Evolutionary conservation across 2,888 invertebrate genomes (phyloP), one percentile per base, ranked within the genome.

Genomic region (Polyommatus iphigenia): DNA sequence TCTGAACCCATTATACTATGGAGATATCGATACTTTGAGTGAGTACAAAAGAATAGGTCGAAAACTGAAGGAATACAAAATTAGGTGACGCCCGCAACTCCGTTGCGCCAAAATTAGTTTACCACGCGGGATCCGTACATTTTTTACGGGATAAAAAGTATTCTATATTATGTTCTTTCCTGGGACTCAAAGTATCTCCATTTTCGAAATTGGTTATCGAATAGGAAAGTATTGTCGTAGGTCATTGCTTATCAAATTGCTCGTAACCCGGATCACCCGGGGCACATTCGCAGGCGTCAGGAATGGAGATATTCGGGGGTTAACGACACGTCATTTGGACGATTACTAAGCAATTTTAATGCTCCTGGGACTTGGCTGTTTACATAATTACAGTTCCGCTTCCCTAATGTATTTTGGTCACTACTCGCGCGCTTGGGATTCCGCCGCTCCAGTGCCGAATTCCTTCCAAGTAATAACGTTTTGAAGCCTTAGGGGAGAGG

Each of bases 291-390:
- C 73, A 3, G 13, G 20, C 24, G 73, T 41, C 46, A 73, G 46
- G 46, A 24, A 41, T 46, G 46, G 46, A 73, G 41, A 73, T 72
- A 41, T 73, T 67, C 20, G n/a, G 46, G 73, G 73, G 73, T 73
- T 73, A 73, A 41, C 73, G 73, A 41, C 73, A 41, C 24, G 73
- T 50, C 73, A 46, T 73, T 73, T 73, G 73, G 46, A 73, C 73
- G 73, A 73, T 73, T 73, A 73, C 46, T 73, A 73, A 73, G 73
- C 73, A 73, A 73, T 73, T 73, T 73, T 73, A 73, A 73, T 73
- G 46, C 41, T 46, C 73, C 73, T 20, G 73, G 73, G 73, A 41
- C 73, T 41, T 73, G 20, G 73, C 46, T 73, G 73, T 73, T 46
- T 73, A 73, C 73, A 73, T 73, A 73, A 73, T 73, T 73, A 73